Conservation (phyloP, 1,140 invertebrate genomes). For the Nasonia giraulti region DNA sequence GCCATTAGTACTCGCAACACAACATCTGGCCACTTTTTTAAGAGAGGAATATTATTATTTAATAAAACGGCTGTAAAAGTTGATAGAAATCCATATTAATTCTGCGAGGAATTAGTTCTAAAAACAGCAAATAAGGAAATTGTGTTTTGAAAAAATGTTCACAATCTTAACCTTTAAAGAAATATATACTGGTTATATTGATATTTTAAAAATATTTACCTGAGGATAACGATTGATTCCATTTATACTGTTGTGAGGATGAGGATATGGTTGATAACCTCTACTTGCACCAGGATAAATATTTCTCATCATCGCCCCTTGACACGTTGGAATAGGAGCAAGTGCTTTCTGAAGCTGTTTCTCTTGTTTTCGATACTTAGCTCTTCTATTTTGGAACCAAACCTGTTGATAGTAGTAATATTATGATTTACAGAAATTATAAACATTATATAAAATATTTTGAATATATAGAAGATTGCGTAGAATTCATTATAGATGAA, state of each 20-base stretch:
- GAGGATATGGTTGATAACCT: conserved; percentile 94
- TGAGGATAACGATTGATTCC: conserved; percentile 96
- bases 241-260: conserved; percentile 84
- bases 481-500: too few species aligned
- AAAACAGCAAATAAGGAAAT: not conserved
- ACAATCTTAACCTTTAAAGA: not conserved
- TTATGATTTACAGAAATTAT: too few species aligned
- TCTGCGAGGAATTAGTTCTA: too few species aligned
- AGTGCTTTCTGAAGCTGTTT: conserved; percentile 97
- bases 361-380: conserved; percentile 98
- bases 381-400: conserved; percentile 98
- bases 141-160: not conserved
- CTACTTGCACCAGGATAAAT: conserved; percentile 92
- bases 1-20: too few species aligned
- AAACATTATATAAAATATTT: too few species aligned
- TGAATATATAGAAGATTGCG: too few species aligned
- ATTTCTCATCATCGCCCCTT: conserved; percentile 97
- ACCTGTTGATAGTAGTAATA: conserved; percentile 77
- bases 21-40: too few species aligned
- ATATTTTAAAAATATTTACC: conserved; percentile 74
- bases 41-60: too few species aligned
- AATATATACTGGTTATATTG: conserved; percentile 42
- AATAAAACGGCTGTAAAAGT: too few species aligned
- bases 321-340: conserved; percentile 92
- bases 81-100: too few species aligned